These are phyloP conservation scores for Sesia bembeciformis DNA, from an alignment of 2,888 invertebrate genomes.

Conservation along the genomic window DNA sequence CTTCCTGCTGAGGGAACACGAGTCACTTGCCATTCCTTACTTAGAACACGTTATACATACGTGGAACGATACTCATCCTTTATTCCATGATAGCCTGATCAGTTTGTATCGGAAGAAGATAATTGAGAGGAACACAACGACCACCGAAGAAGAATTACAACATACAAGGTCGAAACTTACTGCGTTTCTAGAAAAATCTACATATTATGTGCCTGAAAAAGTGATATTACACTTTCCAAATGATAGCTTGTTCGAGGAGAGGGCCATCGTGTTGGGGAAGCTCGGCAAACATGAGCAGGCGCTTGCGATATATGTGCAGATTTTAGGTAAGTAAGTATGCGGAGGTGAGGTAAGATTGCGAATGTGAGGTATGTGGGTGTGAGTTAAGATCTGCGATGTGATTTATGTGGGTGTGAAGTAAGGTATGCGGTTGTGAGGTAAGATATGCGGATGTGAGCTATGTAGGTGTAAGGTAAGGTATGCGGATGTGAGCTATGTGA, in stretches of 20 bases:
- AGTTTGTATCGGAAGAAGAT: conserved; percentile 90
- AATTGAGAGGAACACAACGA: conserved; percentile 42
- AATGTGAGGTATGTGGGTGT: too few species aligned
- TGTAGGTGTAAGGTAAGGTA: too few species aligned
- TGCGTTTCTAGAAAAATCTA: conserved; percentile 86
- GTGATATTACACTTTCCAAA: conserved; percentile 90
- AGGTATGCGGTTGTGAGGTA: too few species aligned
- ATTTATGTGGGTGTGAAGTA: too few species aligned
- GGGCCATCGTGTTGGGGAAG: conserved; percentile 94
- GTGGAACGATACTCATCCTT: conserved; percentile 89
- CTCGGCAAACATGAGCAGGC: conserved; percentile 94
- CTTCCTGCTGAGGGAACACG: conserved; percentile 88
- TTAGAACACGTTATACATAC: conserved; percentile 93
- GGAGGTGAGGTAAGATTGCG: too few species aligned
- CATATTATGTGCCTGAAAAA: conserved; percentile 88
- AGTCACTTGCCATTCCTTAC: conserved; percentile 90
- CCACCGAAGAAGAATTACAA: conserved; percentile 48
- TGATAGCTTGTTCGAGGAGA: conserved; percentile 90
- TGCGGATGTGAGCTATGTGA: too few species aligned
- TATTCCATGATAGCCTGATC: conserved; percentile 93
- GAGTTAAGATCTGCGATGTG: too few species aligned
- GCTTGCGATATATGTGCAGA: conserved; percentile 91
- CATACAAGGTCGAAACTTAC: conserved; percentile 76
- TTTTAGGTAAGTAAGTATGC: conserved; percentile 71
- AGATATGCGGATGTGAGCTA: too few species aligned